Evolutionary conservation across 2,888 invertebrate species (phyloP).

Genomic region (Magallana nippona): DNA sequence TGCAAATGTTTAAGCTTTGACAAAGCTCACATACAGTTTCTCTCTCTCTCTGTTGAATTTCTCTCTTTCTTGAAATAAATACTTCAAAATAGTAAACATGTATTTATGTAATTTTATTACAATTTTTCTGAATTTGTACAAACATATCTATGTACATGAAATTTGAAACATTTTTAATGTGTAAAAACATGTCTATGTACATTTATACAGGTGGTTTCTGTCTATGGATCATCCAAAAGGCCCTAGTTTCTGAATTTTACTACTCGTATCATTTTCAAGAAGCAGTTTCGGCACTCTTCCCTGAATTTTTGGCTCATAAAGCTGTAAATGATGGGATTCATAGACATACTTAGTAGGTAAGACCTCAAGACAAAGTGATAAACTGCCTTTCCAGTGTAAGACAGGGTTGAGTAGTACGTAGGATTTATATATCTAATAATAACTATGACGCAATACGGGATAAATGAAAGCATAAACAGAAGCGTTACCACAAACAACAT

Average conservation of each 20-base stretch:
- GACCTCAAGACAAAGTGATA: conserved; percentile 66
- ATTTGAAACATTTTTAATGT: too few species aligned
- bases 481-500: conserved; percentile 67
- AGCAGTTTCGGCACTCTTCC: conserved; percentile 45
- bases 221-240: too few species aligned
- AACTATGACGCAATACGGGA: conserved; percentile 66
- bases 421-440: conserved; percentile 60
- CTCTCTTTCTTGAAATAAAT: too few species aligned
- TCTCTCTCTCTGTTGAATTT: too few species aligned
- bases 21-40: too few species aligned
- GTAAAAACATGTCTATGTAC: too few species aligned
- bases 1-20: too few species aligned
- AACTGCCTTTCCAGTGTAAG: conserved; percentile 55
- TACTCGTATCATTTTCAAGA: conserved; percentile 15
- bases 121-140: too few species aligned
- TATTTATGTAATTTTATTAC: too few species aligned
- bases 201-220: too few species aligned
- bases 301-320: conserved; percentile 70
- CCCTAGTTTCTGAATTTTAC: neutral
- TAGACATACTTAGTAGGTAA: conserved; percentile 67
- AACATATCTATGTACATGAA: too few species aligned
- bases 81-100: too few species aligned
- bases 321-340: conserved; percentile 74
- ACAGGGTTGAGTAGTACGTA: conserved; percentile 54
- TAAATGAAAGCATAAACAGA: conserved; percentile 65